Conservation (phyloP, 2,113 vertebrate genomes). For the Clarias batrachus region DNA sequence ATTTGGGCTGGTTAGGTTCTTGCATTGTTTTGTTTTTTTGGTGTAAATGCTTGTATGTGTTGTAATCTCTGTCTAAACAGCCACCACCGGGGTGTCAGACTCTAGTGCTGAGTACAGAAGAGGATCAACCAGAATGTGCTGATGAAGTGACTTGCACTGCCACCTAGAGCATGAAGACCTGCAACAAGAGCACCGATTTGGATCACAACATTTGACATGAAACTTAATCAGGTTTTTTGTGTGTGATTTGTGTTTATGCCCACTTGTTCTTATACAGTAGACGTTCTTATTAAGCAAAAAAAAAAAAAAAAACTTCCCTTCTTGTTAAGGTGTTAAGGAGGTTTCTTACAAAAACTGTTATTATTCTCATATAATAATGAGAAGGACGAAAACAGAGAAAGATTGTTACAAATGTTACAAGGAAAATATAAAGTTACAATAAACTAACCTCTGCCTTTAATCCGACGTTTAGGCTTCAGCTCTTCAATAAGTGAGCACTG, state of each 20-base stretch:
- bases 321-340: not conserved
- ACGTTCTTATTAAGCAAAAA: not conserved
- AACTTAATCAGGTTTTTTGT: not conserved
- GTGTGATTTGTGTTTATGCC: not conserved
- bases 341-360: not conserved
- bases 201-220: not conserved
- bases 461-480: too few species aligned
- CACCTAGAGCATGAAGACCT: not conserved
- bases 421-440: too few species aligned
- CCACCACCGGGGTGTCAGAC: not conserved
- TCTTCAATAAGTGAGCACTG: too few species aligned
- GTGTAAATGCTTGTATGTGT: not conserved
- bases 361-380: not conserved
- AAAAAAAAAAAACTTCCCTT: not conserved
- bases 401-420: too few species aligned
- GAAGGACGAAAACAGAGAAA: not conserved
- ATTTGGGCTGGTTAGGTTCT: not conserved
- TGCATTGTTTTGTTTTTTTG: not conserved
- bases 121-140: not conserved
- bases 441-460: too few species aligned
- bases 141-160: conserved; percentile 1
- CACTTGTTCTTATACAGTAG: not conserved
- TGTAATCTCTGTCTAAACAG: not conserved
- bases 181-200: not conserved
- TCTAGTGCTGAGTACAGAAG: not conserved